Evolutionary conservation across 1,140 invertebrate species (phyloP).

Genomic region (Neotoxoptera formosana): DNA sequence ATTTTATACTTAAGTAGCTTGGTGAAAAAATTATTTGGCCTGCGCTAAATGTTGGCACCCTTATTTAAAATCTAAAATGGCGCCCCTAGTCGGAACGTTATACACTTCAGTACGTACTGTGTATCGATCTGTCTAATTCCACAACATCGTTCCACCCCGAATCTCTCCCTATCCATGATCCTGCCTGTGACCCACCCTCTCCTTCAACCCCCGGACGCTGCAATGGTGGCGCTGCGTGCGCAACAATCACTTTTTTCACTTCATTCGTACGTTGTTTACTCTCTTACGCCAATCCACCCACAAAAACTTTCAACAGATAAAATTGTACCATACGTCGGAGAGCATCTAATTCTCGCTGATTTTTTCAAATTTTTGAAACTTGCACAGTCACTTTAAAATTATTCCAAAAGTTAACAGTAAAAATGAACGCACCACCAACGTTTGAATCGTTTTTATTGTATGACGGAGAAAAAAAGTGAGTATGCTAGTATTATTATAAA

Average conservation of each 20-base stretch:
- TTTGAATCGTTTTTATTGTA: conserved; percentile 98
- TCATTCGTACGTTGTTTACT: background rate
- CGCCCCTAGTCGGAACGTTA: background rate
- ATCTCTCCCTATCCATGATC: background rate
- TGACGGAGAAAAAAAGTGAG: conserved; percentile 98
- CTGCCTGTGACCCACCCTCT: background rate
- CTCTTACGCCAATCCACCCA: background rate
- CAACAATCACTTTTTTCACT: background rate
- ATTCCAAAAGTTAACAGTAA: conserved; percentile 54
- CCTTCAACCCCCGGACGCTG: background rate
- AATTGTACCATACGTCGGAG: background rate
- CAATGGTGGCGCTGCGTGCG: background rate
- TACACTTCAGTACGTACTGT: background rate
- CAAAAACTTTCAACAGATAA: background rate
- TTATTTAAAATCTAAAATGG: too few relatives aligned
- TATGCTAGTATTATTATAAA: conserved; percentile 59
- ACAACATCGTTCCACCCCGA: background rate
- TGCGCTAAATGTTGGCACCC: too few relatives aligned
- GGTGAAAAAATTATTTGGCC: too few relatives aligned
- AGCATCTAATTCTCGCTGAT: too few relatives aligned
- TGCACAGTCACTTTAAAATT: background rate
- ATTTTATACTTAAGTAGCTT: too few relatives aligned
- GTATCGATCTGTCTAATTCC: background rate
- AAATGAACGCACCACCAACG: conserved; percentile 98
- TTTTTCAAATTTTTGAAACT: too few relatives aligned